Conservation (phyloP, 2,113 vertebrate species). For the Puffinus mauretanicus region DNA sequence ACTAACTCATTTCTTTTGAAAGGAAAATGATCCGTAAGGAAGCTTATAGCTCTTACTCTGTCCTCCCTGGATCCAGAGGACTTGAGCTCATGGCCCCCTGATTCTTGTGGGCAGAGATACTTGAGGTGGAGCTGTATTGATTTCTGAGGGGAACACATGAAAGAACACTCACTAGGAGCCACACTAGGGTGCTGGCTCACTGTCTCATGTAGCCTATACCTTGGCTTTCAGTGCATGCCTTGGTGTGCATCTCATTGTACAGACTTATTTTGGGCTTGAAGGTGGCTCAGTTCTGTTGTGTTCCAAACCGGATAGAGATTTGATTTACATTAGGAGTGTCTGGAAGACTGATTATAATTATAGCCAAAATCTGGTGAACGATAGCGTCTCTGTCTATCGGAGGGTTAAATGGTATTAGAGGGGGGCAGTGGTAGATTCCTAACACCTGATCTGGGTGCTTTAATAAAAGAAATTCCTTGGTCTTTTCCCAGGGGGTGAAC, state of each 20-base stretch:
- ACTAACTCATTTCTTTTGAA: background rate
- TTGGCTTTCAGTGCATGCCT: background rate
- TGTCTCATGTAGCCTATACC: background rate
- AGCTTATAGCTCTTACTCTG: background rate
- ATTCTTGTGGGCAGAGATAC: background rate
- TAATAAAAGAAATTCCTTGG: background rate
- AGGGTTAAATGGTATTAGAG: background rate
- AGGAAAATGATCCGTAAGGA: background rate
- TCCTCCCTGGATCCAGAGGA: background rate
- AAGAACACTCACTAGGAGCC: background rate
- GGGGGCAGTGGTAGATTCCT: background rate
- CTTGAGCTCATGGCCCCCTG: background rate
- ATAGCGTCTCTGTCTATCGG: background rate
- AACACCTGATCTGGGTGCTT: background rate
- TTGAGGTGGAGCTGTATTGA: background rate
- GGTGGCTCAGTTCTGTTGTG: background rate
- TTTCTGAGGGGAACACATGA: background rate
- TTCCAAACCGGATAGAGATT: background rate
- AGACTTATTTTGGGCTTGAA: background rate
- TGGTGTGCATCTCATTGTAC: background rate
- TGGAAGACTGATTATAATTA: background rate
- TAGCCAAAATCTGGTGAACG: background rate
- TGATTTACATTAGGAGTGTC: background rate
- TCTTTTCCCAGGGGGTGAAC: conserved; percentile 80
- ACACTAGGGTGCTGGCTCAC: background rate